Evolutionary conservation across 2,888 invertebrate species (phyloP).

Genomic region (Zele albiditarsus): DNA sequence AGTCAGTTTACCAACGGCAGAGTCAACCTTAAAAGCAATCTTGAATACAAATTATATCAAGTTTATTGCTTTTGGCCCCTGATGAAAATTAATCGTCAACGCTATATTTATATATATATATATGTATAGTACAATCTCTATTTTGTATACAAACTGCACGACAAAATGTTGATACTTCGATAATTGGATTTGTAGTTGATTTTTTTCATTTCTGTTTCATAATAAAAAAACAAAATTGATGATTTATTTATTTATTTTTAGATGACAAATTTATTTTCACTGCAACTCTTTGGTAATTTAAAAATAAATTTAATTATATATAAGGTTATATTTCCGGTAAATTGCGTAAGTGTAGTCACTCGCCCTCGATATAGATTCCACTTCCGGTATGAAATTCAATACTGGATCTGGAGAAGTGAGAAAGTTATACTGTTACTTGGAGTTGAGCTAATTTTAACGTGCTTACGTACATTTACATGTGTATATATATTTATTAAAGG

Average conservation of each 20-base stretch:
- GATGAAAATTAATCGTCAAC: conserved; percentile 37
- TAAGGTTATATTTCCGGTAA: conserved; percentile 33
- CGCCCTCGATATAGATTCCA: conserved; percentile 31
- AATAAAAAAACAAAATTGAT: not conserved
- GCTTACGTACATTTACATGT: conserved; percentile 11
- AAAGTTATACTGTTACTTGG: conserved; percentile 38
- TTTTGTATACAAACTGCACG: conserved; percentile 9
- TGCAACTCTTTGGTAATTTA: not conserved
- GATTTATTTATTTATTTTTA: not conserved
- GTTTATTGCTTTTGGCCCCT: conserved; percentile 33
- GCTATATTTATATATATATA: not conserved
- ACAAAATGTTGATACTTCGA: not conserved
- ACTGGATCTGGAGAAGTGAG: conserved; percentile 40
- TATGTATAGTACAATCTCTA: not conserved
- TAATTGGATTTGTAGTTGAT: not conserved
- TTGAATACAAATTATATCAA: conserved; percentile 42
- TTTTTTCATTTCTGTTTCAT: not conserved
- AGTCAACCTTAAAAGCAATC: conserved; percentile 44
- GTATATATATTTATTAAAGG: not conserved
- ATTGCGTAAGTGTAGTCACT: conserved; percentile 35
- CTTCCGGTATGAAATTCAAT: conserved; percentile 42
- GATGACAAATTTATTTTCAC: not conserved
- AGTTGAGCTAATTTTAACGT: conserved; percentile 42
- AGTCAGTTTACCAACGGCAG: conserved; percentile 20
- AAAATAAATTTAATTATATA: conserved; percentile 1